Percentiles rank a stretch among this genome's conserved stretches.
Evolutionary conservation across 2,113 vertebrate genomes (phyloP).

Genomic region (Hyperoodon ampullatus): DNA sequence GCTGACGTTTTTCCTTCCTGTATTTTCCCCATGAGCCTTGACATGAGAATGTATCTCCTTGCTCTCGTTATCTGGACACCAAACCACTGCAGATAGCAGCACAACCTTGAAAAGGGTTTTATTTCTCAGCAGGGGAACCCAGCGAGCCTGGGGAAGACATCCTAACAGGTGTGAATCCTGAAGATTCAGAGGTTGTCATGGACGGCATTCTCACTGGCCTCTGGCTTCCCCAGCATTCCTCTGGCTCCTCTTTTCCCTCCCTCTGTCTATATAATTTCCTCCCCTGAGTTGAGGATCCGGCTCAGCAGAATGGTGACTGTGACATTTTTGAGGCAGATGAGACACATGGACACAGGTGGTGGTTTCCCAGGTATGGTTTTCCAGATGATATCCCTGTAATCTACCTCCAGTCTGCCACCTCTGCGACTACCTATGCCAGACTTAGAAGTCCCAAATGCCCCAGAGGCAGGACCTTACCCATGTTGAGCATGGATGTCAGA

Average conservation of each 20-base stretch:
- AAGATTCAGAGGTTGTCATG: neutral
- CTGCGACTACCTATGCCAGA: neutral
- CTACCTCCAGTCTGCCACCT: neutral
- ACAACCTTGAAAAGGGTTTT: neutral
- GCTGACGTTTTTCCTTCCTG: constrained; percentile 59
- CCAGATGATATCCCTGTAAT: neutral
- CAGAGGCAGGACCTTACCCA: neutral
- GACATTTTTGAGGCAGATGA: neutral
- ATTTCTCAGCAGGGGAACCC: neutral
- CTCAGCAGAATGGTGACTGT: neutral
- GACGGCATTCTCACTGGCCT: neutral
- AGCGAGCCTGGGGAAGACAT: neutral
- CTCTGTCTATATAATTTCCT: neutral
- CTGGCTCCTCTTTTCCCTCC: neutral
- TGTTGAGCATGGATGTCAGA: neutral
- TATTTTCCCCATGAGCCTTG: neutral
- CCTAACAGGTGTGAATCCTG: neutral
- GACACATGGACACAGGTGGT: neutral
- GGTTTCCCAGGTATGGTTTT: neutral
- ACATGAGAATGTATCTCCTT: neutral
- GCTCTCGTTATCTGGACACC: constrained; percentile 44
- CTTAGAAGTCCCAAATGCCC: neutral
- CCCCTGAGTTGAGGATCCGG: neutral
- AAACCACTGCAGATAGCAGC: neutral
- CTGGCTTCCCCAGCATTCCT: neutral